Conservation (phyloP, 2,113 vertebrate genomes). For the Cryptotis parvus region DNA sequence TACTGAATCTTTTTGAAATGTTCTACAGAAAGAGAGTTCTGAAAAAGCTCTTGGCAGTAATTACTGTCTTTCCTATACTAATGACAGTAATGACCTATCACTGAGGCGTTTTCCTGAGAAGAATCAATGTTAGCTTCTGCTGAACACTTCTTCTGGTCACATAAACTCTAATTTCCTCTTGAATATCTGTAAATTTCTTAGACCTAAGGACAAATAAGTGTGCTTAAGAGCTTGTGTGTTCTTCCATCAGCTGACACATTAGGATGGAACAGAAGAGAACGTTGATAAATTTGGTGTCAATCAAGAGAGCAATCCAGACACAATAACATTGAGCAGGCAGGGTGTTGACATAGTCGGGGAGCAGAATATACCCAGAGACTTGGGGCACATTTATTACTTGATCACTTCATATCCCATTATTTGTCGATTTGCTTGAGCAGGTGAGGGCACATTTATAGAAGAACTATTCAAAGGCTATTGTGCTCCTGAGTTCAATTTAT, state of each 20-base stretch:
- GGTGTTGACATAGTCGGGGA: too few species aligned
- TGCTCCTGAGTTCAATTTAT: not conserved
- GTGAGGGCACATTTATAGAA: too few species aligned
- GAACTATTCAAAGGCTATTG: not conserved
- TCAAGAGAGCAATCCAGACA: not conserved
- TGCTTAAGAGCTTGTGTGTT: not conserved
- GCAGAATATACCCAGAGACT: not conserved
- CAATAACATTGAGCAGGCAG: not conserved
- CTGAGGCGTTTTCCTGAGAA: slow-evolving; percentile 1
- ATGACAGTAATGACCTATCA: not conserved
- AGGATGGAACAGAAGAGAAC: not conserved
- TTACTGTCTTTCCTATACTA: slow-evolving; percentile 2
- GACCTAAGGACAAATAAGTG: not conserved
- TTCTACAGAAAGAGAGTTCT: slow-evolving; percentile 21
- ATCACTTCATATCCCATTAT: too few species aligned
- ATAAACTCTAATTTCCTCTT: not conserved
- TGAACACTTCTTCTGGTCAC: not conserved
- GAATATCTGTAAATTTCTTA: not conserved
- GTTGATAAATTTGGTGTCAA: not conserved
- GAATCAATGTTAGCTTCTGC: slow-evolving; percentile 34
- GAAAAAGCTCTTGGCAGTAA: slow-evolving; percentile 37
- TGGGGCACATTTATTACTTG: not conserved
- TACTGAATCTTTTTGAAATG: not conserved
- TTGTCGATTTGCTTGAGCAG: too few species aligned
- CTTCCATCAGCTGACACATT: not conserved